These are phyloP conservation scores for Galemys pyrenaicus DNA, from an alignment of 2,113 vertebrate genomes.

Conservation along the genomic window DNA sequence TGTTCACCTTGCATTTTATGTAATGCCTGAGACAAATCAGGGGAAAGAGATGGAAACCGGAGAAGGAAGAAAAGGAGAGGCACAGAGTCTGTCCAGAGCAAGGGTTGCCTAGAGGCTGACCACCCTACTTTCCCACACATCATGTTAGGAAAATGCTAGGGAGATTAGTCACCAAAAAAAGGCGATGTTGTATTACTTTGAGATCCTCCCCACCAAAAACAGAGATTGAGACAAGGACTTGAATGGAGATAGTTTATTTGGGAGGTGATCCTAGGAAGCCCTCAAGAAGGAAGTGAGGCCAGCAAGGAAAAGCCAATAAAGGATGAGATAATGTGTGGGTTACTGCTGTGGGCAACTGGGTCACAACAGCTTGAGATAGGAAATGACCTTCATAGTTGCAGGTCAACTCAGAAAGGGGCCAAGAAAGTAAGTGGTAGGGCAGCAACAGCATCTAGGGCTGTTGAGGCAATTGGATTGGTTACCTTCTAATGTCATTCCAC, in stretches of 20 bases:
- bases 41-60: not conserved
- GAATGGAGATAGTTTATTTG: not conserved
- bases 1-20: not conserved
- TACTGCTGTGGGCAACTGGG: not conserved
- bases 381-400: not conserved
- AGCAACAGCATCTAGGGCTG: not conserved
- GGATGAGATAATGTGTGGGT: not conserved
- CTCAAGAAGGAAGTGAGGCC: not conserved
- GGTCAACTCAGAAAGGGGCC: not conserved
- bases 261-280: not conserved
- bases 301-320: not conserved
- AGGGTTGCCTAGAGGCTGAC: not conserved
- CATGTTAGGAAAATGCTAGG: not conserved
- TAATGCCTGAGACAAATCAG: not conserved
- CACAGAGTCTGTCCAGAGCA: not conserved
- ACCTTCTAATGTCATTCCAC: constrained; percentile 92
- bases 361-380: not conserved
- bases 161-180: not conserved
- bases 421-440: not conserved
- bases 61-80: not conserved
- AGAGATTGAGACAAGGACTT: not conserved
- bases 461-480: constrained; percentile 47
- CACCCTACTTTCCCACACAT: not conserved
- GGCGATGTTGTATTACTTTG: not conserved
- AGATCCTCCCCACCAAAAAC: not conserved